A percentile compares a stretch with the other conserved stretches of the same genome.
Evolutionary conservation across 1,140 invertebrate species (phyloP).

Genomic region (Sycobia sp.): DNA sequence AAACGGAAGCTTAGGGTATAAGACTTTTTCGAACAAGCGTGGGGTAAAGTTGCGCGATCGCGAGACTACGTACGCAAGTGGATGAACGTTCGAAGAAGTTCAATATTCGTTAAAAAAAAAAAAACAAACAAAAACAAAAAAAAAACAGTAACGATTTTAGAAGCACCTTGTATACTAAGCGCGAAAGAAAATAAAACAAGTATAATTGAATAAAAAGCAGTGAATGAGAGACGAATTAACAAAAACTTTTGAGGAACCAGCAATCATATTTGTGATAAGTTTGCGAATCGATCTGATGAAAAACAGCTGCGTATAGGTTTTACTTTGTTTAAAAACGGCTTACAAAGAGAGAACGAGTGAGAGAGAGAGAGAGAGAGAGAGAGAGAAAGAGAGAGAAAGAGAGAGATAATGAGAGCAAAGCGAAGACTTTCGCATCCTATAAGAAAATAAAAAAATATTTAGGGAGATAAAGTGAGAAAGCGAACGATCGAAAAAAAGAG

Average conservation of each 20-base stretch:
- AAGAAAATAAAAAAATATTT: slow-evolving; percentile 9
- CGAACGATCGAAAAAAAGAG: background rate
- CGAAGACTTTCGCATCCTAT: slow-evolving; percentile 34
- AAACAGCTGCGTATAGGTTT: background rate
- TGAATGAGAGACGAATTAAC: background rate
- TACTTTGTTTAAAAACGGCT: slow-evolving; percentile 1
- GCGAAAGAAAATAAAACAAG: slow-evolving; percentile 28
- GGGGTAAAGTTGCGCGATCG: background rate
- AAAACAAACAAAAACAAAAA: too few relatives aligned
- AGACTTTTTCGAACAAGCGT: slow-evolving; percentile 14
- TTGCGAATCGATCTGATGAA: slow-evolving; percentile 44
- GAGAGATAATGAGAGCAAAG: background rate
- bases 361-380: background rate
- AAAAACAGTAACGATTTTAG: slow-evolving; percentile 43
- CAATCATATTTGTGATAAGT: slow-evolving; percentile 60
- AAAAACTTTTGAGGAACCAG: slow-evolving; percentile 41
- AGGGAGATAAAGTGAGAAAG: background rate
- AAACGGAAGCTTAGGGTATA: slow-evolving; percentile 25
- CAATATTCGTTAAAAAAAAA: slow-evolving; percentile 23
- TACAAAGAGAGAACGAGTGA: background rate
- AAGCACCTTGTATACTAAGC: slow-evolving; percentile 53
- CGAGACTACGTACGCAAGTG: too few relatives aligned
- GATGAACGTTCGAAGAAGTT: slow-evolving; percentile 17
- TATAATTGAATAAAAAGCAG: background rate
- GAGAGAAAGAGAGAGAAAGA: background rate